phyloP scores from a whole-genome alignment of 2,888 invertebrate species.

The Geotrupes spiniger region DNA sequence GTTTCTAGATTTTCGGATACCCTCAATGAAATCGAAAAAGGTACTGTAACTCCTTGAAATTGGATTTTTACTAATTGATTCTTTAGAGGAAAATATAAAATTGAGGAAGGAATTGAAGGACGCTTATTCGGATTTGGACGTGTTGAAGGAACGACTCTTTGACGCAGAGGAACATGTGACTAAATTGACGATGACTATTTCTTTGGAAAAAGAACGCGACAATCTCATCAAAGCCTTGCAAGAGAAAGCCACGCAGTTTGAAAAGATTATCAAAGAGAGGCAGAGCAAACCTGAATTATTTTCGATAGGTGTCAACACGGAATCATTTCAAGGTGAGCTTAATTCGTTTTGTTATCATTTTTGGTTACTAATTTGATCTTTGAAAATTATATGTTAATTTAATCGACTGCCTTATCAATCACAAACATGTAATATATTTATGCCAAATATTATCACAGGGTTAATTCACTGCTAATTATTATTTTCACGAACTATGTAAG shows the following conservation, averaged over 20 bases:
- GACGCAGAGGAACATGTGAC: conserved; percentile 23
- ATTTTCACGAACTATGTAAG: no score
- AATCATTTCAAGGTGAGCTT: conserved; percentile 1
- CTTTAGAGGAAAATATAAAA: conserved; percentile 13
- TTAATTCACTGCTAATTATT: no score
- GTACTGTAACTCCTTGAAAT: neutral
- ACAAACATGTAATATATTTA: no score
- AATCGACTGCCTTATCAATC: no score
- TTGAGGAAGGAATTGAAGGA: conserved; percentile 13
- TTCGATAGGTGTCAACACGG: conserved; percentile 27
- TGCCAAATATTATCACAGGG: no score
- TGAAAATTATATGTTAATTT: no score
- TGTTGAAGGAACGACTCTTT: conserved; percentile 13
- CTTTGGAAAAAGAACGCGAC: conserved; percentile 29
- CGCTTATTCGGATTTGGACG: conserved; percentile 15
- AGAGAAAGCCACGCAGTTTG: conserved; percentile 32
- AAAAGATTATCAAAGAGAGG: conserved; percentile 30
- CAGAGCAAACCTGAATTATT: conserved; percentile 13
- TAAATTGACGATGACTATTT: conserved; percentile 15
- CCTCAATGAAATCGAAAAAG: conserved; percentile 6
- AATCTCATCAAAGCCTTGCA: conserved; percentile 28
- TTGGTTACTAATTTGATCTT: no score
- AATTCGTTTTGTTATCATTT: no score
- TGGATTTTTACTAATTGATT: neutral
- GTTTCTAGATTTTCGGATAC: conserved; percentile 15